Base-by-base conservation (phyloP, 2,113 vertebrate genomes). In the Vombatus ursinus region DNA sequence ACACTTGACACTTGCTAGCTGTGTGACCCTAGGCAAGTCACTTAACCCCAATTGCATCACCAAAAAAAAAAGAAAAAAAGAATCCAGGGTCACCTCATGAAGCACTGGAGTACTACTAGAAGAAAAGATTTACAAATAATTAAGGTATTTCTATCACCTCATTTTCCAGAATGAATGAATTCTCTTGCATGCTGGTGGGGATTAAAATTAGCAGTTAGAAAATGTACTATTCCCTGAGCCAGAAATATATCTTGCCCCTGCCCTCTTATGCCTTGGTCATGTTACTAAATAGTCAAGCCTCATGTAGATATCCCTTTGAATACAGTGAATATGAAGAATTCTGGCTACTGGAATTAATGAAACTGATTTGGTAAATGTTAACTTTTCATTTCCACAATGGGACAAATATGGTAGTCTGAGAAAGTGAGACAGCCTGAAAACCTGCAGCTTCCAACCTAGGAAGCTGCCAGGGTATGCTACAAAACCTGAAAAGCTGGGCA, bases 171-270 rank as follows among this genome's bases (percentile, higher is more conserved):
- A 68, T 68, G 12, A 68, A 68, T 68, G 61, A 37, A 68, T 14
- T 11, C 11, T 68, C 61, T 68, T 68, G 11, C 31, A 37, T 68
- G 61, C 31, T 50, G 16, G 2, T 31, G 26, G 37, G 23, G 37
- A 68, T 51, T 95, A 53, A 54, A 90, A 94, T 90, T n/a, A 90
- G 28, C 84, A 44, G 50, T 53, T 51, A 89, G 77, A 61, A 96
- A 91, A 4, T 48, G 50, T 47, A 25, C 50, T 44, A 14, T 26
- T 1, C 16, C 28, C 10, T 23, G 50, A 19, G 4, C 84, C 3
- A 61, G 37, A 94, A 47, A 28, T 93, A 50, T 68, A 3, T 3
- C 28, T 68, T 68, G 31, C 12, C 12, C 11, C 31, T 37, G 25
- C 11, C 12, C 31, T 68, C 31, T 37, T 26, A 31, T 61, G 54